phyloP scores from a whole-genome alignment of 2,797 vertebrate species.

The Tragelaphus oryx region DNA sequence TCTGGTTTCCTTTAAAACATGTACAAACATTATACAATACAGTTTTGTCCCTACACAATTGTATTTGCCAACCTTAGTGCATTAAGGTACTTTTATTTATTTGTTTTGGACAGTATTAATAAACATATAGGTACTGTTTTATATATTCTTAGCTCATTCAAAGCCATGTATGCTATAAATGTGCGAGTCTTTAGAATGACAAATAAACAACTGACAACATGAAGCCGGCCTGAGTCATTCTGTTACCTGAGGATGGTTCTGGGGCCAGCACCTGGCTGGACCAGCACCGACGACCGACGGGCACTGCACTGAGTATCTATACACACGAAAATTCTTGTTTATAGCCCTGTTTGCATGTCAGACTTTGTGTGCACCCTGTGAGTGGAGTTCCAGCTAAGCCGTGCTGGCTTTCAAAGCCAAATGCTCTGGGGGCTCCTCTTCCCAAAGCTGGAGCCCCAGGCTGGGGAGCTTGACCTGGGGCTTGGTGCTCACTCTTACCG shows the following conservation, averaged over 20 bases:
- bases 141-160: constrained; percentile 82
- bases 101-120: constrained; percentile 85
- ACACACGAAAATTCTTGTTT: neutral
- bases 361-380: neutral
- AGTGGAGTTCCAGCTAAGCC: neutral
- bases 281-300: neutral
- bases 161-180: constrained; percentile 85
- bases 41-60: constrained; percentile 77
- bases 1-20: constrained; percentile 81
- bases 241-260: rapidly evolving
- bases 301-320: neutral
- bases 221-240: constrained; percentile 42
- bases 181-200: constrained; percentile 84
- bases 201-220: constrained; percentile 83
- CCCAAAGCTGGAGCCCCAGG: neutral
- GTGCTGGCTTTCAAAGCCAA: neutral
- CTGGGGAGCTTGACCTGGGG: neutral
- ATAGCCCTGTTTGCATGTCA: neutral
- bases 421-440: neutral
- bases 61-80: constrained; percentile 84
- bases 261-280: neutral
- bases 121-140: constrained; percentile 82
- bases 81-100: constrained; percentile 87
- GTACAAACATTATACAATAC: constrained; percentile 84
- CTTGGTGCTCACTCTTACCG: neutral